Conservation (phyloP, 2,797 vertebrate species). For the Euphonia xanthogaster region DNA sequence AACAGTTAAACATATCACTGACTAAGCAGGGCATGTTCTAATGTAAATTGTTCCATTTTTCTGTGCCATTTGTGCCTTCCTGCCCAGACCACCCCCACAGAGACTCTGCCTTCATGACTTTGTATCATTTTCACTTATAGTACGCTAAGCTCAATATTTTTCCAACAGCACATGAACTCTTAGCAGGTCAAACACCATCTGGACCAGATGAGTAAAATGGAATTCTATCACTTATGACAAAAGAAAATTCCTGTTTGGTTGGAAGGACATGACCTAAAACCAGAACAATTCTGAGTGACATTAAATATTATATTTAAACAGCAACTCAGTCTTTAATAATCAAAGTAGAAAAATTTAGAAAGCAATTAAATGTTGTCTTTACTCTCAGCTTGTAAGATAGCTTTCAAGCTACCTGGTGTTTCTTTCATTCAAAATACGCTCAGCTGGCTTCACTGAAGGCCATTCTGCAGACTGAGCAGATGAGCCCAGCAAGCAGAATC, state of each 20-base stretch:
- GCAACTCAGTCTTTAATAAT: not conserved
- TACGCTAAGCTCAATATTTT: not conserved
- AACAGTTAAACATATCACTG: not conserved
- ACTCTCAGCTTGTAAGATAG: not conserved
- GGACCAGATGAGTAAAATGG: not conserved
- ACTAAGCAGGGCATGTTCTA: not conserved
- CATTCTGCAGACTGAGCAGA: not conserved
- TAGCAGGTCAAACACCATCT: not conserved
- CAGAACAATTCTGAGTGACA: not conserved
- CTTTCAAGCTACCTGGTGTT: not conserved
- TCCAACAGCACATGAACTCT: not conserved
- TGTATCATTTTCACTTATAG: not conserved
- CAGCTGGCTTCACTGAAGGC: fast-evolving
- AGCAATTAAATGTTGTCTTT: not conserved
- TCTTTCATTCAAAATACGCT: not conserved
- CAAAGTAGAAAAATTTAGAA: not conserved
- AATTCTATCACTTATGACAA: not conserved
- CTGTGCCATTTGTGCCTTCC: not conserved
- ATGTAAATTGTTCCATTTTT: not conserved
- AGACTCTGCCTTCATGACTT: not conserved
- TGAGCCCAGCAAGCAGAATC: not conserved
- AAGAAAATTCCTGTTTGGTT: not conserved
- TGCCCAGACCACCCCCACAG: not conserved
- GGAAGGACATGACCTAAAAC: not conserved
- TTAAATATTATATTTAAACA: not conserved